phyloP scores from a whole-genome alignment of 2,797 vertebrate species.

The Psittacula echo region DNA sequence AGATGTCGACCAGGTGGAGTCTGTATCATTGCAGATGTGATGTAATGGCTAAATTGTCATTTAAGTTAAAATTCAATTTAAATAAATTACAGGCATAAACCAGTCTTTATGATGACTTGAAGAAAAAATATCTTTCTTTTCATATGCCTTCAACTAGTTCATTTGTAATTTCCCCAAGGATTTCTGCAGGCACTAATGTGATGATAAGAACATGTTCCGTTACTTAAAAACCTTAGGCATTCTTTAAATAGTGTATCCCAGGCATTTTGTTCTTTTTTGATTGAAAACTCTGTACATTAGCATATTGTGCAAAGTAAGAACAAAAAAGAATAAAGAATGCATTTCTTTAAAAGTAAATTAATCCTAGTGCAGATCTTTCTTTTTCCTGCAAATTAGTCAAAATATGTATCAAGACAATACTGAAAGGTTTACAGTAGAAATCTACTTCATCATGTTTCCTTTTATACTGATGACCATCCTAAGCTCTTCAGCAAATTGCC shows the following conservation, averaged over 20 bases:
- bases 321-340: background rate
- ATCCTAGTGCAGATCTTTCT: background rate
- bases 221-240: background rate
- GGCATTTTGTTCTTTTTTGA: conserved; percentile 35
- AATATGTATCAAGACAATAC: background rate
- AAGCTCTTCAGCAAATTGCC: background rate
- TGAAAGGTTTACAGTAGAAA: background rate
- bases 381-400: background rate
- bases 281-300: conserved; percentile 6
- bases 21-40: background rate
- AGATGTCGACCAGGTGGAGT: background rate
- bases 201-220: conserved; percentile 48
- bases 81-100: conserved; percentile 13
- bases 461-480: background rate
- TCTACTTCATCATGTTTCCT: background rate
- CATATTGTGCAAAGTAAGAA: background rate
- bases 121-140: background rate
- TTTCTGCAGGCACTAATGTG: conserved; percentile 26
- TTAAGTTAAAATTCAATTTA: conserved; percentile 26
- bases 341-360: conserved; percentile 20
- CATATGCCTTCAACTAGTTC: conserved; percentile 6
- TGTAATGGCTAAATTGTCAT: background rate
- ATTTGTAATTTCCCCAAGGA: conserved; percentile 38
- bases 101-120: background rate
- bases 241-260: conserved; percentile 14